Evolutionary conservation across 1,140 invertebrate genomes (phyloP).

Genomic region (Tetraneura akinire): DNA sequence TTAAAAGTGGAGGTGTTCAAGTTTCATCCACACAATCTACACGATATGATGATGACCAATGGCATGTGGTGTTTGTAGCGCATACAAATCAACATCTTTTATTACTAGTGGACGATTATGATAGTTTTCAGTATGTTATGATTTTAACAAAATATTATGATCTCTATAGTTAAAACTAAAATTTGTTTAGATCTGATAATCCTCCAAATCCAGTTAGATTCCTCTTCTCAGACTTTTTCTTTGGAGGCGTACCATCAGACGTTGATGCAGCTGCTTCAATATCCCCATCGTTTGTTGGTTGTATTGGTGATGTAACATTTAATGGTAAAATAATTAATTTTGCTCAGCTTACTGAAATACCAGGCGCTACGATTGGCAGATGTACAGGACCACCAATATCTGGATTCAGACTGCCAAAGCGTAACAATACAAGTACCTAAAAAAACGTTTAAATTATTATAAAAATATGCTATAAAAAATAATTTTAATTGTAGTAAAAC

Average conservation of each 20-base stretch:
- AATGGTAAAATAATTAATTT: slow-evolving; percentile 82
- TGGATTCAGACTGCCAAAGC: neutral
- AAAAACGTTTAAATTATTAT: slow-evolving; percentile 33
- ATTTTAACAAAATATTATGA: neutral
- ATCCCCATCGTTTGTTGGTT: slow-evolving; percentile 71
- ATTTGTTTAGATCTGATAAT: slow-evolving; percentile 60
- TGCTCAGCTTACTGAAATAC: slow-evolving; percentile 68
- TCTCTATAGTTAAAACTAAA: neutral
- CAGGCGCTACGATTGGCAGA: slow-evolving; percentile 69
- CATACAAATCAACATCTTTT: slow-evolving; percentile 62
- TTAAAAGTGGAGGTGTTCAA: slow-evolving; percentile 69
- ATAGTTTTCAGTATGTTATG: slow-evolving; percentile 65
- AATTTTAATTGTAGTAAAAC: neutral
- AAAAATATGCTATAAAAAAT: no score
- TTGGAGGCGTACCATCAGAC: slow-evolving; percentile 77
- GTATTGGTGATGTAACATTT: slow-evolving; percentile 83
- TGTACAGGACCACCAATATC: slow-evolving; percentile 59
- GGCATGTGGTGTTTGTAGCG: slow-evolving; percentile 89
- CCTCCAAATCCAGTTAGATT: slow-evolving; percentile 66
- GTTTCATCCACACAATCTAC: slow-evolving; percentile 65
- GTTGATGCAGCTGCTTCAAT: slow-evolving; percentile 60
- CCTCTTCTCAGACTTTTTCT: slow-evolving; percentile 71
- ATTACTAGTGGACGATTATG: slow-evolving; percentile 80
- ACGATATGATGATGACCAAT: slow-evolving; percentile 82
- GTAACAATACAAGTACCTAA: slow-evolving; percentile 56